phyloP scores from a whole-genome alignment of 1,140 invertebrate genomes.

The Hyphantria cunea region DNA sequence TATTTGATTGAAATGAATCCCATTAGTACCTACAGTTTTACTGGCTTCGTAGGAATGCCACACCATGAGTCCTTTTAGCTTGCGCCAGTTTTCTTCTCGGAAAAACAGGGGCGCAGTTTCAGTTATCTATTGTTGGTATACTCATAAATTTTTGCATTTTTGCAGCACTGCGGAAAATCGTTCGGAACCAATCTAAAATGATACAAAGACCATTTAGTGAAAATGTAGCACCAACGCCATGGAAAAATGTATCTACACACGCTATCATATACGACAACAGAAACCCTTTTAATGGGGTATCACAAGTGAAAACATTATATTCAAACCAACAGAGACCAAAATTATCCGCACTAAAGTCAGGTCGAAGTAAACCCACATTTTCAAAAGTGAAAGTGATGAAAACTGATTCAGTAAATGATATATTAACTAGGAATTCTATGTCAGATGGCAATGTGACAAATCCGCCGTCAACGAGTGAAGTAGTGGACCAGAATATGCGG shows the following conservation, averaged over 20 bases:
- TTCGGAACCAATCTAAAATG: constrained; percentile 69
- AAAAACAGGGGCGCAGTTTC: too few relatives aligned
- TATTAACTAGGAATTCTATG: constrained; percentile 47
- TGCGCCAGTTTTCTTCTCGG: too few relatives aligned
- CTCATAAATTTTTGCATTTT: constrained; percentile 7
- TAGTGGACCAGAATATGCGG: constrained; percentile 2
- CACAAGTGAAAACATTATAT: constrained; percentile 49
- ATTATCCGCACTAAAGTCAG: constrained; percentile 46
- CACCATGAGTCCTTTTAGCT: too few relatives aligned
- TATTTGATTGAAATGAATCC: too few relatives aligned
- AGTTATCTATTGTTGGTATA: too few relatives aligned
- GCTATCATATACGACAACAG: too few relatives aligned
- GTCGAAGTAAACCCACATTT: constrained; percentile 40
- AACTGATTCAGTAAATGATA: constrained; percentile 43
- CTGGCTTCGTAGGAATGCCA: too few relatives aligned
- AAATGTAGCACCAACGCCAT: constrained; percentile 16
- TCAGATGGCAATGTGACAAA: constrained; percentile 29
- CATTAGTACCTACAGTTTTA: too few relatives aligned
- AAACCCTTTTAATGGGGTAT: constrained; percentile 38
- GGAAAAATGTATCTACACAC: constrained; percentile 31
- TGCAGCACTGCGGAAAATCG: constrained; percentile 69
- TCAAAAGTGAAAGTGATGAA: constrained; percentile 45
- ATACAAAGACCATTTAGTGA: constrained; percentile 62
- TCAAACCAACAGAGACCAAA: constrained; percentile 54
- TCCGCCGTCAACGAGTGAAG: constrained; percentile 7